Conservation (phyloP, 2,797 vertebrate species). For the Amblyraja radiata region DNA sequence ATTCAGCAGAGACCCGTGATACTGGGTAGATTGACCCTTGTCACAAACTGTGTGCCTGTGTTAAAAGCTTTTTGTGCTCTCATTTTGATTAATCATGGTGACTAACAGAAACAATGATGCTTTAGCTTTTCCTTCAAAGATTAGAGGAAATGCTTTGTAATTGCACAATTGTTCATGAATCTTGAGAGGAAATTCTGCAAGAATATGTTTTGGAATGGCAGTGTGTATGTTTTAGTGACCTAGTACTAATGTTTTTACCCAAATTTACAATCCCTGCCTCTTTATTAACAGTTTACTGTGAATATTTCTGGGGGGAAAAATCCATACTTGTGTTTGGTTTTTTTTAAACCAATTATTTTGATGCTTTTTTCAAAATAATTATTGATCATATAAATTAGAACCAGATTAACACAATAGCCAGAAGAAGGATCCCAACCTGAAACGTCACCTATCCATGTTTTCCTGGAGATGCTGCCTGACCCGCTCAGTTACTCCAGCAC, state of each 20-base stretch:
- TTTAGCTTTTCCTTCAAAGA: not conserved
- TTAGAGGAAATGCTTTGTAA: not conserved
- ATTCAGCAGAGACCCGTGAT: not conserved
- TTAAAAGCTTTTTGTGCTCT: not conserved
- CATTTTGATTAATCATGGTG: not conserved
- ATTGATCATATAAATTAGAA: not conserved
- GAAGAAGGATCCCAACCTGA: too few species aligned
- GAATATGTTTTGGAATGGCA: not conserved
- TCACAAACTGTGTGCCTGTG: not conserved
- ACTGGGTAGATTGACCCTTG: conserved; percentile 7
- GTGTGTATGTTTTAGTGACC: not conserved
- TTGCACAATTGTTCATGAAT: conserved; percentile 15
- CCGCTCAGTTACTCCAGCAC: too few species aligned
- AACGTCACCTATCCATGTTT: too few species aligned
- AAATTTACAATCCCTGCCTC: not conserved
- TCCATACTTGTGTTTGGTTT: not conserved
- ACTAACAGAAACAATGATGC: not conserved
- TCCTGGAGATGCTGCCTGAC: too few species aligned
- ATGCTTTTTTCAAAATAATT: not conserved
- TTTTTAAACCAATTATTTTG: not conserved
- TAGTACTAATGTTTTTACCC: not conserved
- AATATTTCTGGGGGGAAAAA: not conserved
- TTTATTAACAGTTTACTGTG: not conserved
- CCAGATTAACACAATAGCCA: not conserved
- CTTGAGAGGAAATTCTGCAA: conserved; percentile 14